phyloP scores from a whole-genome alignment of 2,113 vertebrate species.

The Aspiorhynchus laticeps region DNA sequence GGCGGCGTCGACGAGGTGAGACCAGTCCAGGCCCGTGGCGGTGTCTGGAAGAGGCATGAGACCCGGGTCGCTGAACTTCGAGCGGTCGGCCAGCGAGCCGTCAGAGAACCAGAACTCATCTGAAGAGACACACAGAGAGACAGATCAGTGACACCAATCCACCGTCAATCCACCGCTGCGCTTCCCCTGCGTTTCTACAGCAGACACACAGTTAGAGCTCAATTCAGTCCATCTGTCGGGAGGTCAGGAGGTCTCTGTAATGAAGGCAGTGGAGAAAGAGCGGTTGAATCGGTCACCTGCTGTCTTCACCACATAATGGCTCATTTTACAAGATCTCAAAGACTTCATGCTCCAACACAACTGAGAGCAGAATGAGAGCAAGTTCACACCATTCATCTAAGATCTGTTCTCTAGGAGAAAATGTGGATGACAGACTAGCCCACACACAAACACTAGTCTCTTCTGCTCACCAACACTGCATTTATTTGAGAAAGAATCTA shows the following conservation, averaged over 20 bases:
- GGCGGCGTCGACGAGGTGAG: constrained; percentile 94
- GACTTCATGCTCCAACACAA: not conserved
- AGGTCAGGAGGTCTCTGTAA: constrained; percentile 3
- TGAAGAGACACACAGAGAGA: constrained; percentile 67
- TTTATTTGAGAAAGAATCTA: too few relatives aligned
- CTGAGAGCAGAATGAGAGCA: not conserved
- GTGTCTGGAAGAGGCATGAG: constrained; percentile 96
- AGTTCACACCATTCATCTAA: not conserved
- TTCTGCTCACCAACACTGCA: too few relatives aligned
- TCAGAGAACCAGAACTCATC: constrained; percentile 99
- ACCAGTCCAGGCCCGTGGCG: constrained; percentile 92
- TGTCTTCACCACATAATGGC: not conserved
- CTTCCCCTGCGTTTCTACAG: not conserved
- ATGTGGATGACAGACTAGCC: not conserved
- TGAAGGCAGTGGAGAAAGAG: not conserved
- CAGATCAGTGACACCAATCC: not conserved
- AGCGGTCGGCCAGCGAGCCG: constrained; percentile 93
- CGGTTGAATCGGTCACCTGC: not conserved
- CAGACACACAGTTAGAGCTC: not conserved
- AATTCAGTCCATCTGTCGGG: not conserved
- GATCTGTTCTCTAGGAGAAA: not conserved
- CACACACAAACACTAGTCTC: too few relatives aligned
- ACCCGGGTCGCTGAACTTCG: constrained; percentile 91
- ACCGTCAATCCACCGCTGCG: not conserved
- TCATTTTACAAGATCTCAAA: not conserved